phyloP scores from a whole-genome alignment of 2,888 invertebrate species.

The Belgica antarctica region DNA sequence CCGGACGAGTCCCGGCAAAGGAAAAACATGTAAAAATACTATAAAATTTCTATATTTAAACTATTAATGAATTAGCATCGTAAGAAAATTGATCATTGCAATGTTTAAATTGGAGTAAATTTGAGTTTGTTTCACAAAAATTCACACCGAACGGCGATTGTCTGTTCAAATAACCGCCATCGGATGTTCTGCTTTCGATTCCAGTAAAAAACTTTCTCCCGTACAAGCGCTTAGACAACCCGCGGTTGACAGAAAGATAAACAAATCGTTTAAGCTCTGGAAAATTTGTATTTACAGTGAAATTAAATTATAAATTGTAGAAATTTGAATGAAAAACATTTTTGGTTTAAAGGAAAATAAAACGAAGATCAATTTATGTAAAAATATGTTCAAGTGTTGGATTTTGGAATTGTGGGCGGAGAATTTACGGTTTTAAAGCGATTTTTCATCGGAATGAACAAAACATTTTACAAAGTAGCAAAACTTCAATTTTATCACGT shows the following conservation, averaged over 20 bases:
- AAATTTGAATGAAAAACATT: no score
- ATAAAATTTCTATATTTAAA: conserved; percentile 15
- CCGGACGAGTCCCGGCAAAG: neutral
- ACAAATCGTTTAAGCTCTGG: no score
- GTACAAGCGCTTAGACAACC: no score
- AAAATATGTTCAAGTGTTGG: no score
- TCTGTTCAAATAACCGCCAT: neutral
- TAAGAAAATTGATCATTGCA: conserved; percentile 12
- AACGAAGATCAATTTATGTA: neutral
- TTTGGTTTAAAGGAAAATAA: conserved; percentile 9
- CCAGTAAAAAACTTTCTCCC: neutral
- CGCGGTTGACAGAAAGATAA: no score
- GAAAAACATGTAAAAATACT: neutral
- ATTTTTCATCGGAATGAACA: no score
- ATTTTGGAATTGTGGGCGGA: no score
- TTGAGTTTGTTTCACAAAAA: neutral
- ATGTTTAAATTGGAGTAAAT: conserved; percentile 18
- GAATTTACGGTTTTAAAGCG: no score
- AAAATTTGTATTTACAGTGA: neutral
- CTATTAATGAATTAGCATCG: neutral
- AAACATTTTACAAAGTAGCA: no score
- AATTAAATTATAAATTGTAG: conserved; percentile 20
- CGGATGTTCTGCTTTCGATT: neutral
- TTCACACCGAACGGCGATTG: no score
- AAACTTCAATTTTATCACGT: no score